A percentile compares a stretch with the other conserved stretches of the same genome.
These are phyloP conservation scores for Torymus aiolomorphi DNA, from an alignment of 2,888 invertebrate species.

Conservation along the genomic window DNA sequence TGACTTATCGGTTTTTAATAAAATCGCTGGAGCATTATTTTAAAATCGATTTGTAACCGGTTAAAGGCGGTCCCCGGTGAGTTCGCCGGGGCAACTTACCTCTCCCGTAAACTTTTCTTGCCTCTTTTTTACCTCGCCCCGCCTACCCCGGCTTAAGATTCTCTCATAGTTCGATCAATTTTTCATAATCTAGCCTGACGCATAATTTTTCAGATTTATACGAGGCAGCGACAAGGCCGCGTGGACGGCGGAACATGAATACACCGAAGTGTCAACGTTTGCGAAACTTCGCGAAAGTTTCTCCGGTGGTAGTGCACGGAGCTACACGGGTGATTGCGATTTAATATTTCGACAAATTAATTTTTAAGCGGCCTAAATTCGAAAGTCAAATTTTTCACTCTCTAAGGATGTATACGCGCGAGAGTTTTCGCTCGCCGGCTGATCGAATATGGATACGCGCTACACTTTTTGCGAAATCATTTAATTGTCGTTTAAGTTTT, in stretches of 20 bases:
- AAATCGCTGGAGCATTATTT: slow-evolving; percentile 32
- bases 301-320: too few species aligned
- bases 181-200: slow-evolving; percentile 23
- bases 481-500: too few species aligned
- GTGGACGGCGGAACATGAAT: too few species aligned
- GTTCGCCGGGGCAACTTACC: too few species aligned
- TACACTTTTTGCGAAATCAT: too few species aligned
- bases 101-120: slow-evolving; percentile 10
- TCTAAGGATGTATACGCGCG: too few species aligned
- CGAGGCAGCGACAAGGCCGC: neutral
- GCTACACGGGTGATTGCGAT: neutral
- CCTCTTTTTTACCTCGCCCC: neutral
- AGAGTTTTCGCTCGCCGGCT: too few species aligned
- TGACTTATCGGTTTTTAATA: slow-evolving; percentile 37
- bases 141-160: slow-evolving; percentile 6
- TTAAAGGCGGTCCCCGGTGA: slow-evolving; percentile 13
- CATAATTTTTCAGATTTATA: slow-evolving; percentile 11
- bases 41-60: slow-evolving; percentile 28
- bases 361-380: neutral
- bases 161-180: slow-evolving; percentile 39
- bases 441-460: too few species aligned
- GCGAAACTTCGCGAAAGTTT: neutral
- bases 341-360: neutral
- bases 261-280: neutral
- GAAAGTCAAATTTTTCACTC: neutral